Conservation (phyloP, 2,888 invertebrate species). For the Disparrhopalites patrizii region DNA sequence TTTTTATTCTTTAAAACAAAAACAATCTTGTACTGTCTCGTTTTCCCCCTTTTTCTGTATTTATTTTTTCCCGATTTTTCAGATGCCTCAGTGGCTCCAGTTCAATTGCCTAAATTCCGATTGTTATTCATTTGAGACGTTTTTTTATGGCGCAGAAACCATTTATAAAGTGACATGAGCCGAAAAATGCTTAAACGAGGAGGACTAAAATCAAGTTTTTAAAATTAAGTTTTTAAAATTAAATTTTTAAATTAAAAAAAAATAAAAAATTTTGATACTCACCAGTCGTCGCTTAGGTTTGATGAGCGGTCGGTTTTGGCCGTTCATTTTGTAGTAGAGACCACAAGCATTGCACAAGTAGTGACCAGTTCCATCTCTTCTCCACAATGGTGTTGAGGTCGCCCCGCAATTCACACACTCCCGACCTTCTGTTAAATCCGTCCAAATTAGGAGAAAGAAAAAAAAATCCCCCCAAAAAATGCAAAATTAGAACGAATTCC, state of each 20-base stretch:
- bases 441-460: too few species aligned
- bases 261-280: constrained; percentile 57
- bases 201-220: too few species aligned
- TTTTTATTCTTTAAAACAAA: too few species aligned
- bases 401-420: constrained; percentile 99
- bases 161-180: background rate
- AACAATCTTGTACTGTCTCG: too few species aligned
- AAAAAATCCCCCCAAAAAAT: too few species aligned
- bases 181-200: background rate
- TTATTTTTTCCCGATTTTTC: too few species aligned
- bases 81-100: too few species aligned
- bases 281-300: constrained; percentile 99
- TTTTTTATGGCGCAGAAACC: background rate
- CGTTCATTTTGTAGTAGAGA: constrained; percentile 99
- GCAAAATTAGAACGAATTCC: background rate
- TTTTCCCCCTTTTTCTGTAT: too few species aligned
- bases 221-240: too few species aligned
- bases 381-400: constrained; percentile 96
- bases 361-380: constrained; percentile 87
- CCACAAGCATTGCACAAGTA: constrained; percentile 99
- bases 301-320: constrained; percentile 95
- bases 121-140: too few species aligned
- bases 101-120: too few species aligned
- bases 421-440: constrained; percentile 89
- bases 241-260: too few species aligned